Evolutionary conservation across 2,113 vertebrate species (phyloP).

Genomic region (Leucosticte australis): DNA sequence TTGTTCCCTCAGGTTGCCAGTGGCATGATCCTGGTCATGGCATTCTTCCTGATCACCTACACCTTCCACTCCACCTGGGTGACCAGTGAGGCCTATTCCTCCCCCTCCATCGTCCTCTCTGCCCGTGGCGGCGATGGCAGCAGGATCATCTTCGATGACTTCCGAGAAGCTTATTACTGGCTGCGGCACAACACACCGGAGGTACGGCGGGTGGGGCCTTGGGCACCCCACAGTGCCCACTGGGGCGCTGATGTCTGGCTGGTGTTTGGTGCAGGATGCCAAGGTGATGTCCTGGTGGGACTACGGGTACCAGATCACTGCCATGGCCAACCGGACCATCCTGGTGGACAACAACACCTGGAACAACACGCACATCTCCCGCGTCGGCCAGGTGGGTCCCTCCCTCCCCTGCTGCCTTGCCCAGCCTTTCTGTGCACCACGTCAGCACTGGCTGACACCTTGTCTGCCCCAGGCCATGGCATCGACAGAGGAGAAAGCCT

Average conservation of each 20-base stretch:
- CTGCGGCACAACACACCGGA: slow-evolving; percentile 97
- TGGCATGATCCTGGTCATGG: slow-evolving; percentile 98
- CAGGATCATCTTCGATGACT: slow-evolving; percentile 98
- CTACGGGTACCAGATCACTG: slow-evolving; percentile 97
- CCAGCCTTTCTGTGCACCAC: rapidly evolving
- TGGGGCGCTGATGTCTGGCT: rapidly evolving
- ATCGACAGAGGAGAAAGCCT: slow-evolving; percentile 94
- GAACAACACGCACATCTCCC: slow-evolving; percentile 99
- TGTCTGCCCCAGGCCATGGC: slow-evolving; percentile 87
- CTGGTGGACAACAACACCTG: slow-evolving; percentile 99
- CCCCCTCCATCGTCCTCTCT: slow-evolving; percentile 95
- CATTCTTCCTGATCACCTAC: slow-evolving; percentile 98
- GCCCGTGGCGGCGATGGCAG: slow-evolving; percentile 94
- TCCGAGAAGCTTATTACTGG: slow-evolving; percentile 98
- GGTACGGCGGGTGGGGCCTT: slow-evolving; percentile 24
- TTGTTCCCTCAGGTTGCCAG: slow-evolving; percentile 85
- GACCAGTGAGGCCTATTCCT: slow-evolving; percentile 97
- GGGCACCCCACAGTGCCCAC: rapidly evolving
- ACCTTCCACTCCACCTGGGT: slow-evolving; percentile 99
- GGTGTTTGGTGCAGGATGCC: slow-evolving; percentile 79
- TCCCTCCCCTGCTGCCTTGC: rapidly evolving
- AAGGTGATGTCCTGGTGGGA: slow-evolving; percentile 99
- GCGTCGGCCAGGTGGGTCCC: slow-evolving; percentile 90
- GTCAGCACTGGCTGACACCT: rapidly evolving
- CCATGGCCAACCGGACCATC: slow-evolving; percentile 98